Evolutionary conservation across 2,113 vertebrate species (phyloP).

Genomic region (Sminthopsis crassicaudata): DNA sequence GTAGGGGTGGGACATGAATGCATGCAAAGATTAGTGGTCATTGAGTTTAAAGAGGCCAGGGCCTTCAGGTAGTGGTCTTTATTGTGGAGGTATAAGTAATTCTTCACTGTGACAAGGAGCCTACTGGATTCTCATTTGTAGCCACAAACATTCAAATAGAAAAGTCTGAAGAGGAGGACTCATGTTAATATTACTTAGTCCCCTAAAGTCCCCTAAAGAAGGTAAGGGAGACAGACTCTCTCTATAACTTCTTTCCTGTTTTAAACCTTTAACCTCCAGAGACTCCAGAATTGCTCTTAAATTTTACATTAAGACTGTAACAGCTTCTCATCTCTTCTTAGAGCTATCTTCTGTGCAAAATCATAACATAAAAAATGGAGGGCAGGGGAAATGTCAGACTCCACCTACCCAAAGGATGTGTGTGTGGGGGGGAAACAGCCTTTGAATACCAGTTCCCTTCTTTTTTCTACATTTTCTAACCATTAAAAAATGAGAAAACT

Average conservation of each 20-base stretch:
- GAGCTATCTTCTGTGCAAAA: constrained; percentile 3
- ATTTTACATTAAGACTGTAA: neutral
- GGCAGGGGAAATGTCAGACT: neutral
- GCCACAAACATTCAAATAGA: neutral
- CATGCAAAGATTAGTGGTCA: constrained; percentile 45
- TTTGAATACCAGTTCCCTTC: constrained; percentile 46
- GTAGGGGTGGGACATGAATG: neutral
- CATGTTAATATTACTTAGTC: neutral
- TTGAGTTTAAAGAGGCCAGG: constrained; percentile 28
- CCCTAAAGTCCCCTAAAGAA: neutral
- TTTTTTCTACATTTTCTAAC: constrained; percentile 64
- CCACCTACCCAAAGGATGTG: neutral
- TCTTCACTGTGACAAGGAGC: neutral
- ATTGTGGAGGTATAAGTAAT: neutral
- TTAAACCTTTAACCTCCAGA: constrained; percentile 18
- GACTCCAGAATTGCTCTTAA: constrained; percentile 13
- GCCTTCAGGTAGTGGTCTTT: constrained; percentile 39
- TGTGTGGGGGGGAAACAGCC: neutral
- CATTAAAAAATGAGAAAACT: constrained; percentile 58
- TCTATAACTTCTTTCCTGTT: neutral
- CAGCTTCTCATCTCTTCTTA: constrained; percentile 3
- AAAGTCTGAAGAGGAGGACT: neutral
- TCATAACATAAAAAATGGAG: neutral
- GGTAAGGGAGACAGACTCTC: neutral
- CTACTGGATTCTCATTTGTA: neutral